These are phyloP conservation scores for Antheraea pernyi DNA, from an alignment of 1,140 invertebrate genomes.

Conservation along the genomic window DNA sequence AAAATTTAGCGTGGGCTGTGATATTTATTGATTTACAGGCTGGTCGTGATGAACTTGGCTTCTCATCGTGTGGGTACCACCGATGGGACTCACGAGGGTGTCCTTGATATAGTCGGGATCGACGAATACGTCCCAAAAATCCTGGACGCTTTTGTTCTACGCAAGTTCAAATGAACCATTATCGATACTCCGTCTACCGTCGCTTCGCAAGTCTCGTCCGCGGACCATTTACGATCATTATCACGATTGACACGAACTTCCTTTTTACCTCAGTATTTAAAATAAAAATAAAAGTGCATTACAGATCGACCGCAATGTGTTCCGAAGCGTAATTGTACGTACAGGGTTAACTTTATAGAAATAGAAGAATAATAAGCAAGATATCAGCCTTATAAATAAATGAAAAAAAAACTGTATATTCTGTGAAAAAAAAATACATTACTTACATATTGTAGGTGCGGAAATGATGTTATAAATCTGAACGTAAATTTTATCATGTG, in stretches of 20 bases:
- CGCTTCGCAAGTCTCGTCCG: slow-evolving; percentile 23
- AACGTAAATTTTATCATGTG: slow-evolving; percentile 12
- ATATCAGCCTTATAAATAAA: too few relatives aligned
- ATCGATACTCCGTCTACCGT: neutral
- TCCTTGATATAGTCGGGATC: slow-evolving; percentile 65
- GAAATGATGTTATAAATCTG: slow-evolving; percentile 9
- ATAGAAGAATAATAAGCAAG: neutral
- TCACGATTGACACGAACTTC: slow-evolving; percentile 26
- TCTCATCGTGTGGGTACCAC: slow-evolving; percentile 57
- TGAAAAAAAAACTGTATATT: too few relatives aligned
- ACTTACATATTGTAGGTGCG: too few relatives aligned
- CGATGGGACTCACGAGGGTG: slow-evolving; percentile 59
- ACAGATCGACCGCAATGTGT: slow-evolving; percentile 49
- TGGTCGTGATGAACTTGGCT: slow-evolving; percentile 63
- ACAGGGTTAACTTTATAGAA: neutral
- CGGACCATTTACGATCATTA: slow-evolving; percentile 14
- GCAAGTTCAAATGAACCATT: slow-evolving; percentile 54
- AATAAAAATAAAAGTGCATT: slow-evolving; percentile 16
- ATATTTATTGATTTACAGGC: slow-evolving; percentile 33
- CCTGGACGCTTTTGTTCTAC: slow-evolving; percentile 63
- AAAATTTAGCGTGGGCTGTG: too few relatives aligned
- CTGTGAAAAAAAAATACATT: too few relatives aligned
- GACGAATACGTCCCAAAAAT: slow-evolving; percentile 67
- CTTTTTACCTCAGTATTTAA: slow-evolving; percentile 46
- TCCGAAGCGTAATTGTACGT: slow-evolving; percentile 28